Evolutionary conservation across 2,113 vertebrate species (phyloP), one percentile per base, ranked within the genome.

Genomic region (Aspiorhynchus laticeps): DNA sequence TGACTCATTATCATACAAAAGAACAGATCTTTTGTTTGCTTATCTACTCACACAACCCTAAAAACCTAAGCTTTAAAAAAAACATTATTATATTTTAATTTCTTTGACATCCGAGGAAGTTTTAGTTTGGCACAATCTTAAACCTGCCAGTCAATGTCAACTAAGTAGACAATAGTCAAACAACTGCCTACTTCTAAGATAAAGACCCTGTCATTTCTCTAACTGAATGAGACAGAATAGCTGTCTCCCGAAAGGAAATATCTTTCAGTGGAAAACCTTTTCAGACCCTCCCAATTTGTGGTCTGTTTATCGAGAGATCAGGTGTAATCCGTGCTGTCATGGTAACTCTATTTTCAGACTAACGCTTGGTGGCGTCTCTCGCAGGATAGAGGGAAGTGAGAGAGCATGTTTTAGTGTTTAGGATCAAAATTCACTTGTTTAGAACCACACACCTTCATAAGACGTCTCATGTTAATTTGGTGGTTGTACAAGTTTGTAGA

Each of bases 161-260:
- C 53, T 67, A 48, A 87, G 80, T 19, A 84, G 56, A 87, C 74
- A 87, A 77, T 78, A 80, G 82, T 74, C 85, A 80, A 87, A 81
- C 65, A 85, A 31, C 76, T 80, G 85, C 67, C 61, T 83, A 83
- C 75, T 89, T 51, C 38, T 78, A 53, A 83, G 36, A 85, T 81
- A 53, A 67, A 85, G 78, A 69, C 43, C 31, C 26, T 78, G 80
- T 88, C 77, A 86, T 85, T 26, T 59, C 63, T 89, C 84, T 51
- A 67, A 43, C 67, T 59, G 77, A 84, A 80, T 67, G 65, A 81
- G 26, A 87, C 65, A 84, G 53, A 73, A 73, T 67, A 33, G 48
- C 61, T 65, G 21, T 87, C 69, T 63, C n/a, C 59, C 48, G 33
- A 74, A 84, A 74, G 56, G 28, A 78, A 59, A 24, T 19, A 80